Percentiles rank a stretch among this genome's conserved stretches.
Conservation (phyloP, 2,113 vertebrate genomes). For the Ploceus nigricollis region DNA sequence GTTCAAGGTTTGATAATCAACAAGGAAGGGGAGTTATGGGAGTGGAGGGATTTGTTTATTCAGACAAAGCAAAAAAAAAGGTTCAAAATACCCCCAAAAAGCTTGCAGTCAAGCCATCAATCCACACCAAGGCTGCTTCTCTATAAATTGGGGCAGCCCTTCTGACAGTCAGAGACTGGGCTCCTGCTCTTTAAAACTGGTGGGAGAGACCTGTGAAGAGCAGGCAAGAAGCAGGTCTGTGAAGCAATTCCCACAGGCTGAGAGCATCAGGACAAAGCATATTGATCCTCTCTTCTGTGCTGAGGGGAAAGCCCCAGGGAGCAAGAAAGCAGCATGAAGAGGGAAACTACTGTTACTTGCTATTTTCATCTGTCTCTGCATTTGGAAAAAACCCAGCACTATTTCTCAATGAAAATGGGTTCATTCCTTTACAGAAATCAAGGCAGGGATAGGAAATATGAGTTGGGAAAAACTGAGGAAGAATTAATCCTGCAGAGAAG, state of each 20-base stretch:
- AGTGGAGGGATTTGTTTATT: neutral
- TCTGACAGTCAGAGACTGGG: neutral
- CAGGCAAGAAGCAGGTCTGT: neutral
- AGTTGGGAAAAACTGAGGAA: neutral
- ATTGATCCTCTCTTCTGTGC: neutral
- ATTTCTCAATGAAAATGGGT: neutral
- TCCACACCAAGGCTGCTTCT: neutral
- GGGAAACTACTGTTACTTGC: neutral
- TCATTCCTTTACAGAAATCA: neutral
- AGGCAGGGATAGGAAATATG: neutral
- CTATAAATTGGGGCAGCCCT: neutral
- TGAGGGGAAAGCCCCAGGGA: neutral
- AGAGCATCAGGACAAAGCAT: neutral
- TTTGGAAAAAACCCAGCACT: accelerated
- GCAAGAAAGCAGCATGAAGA: neutral
- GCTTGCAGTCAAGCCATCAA: neutral
- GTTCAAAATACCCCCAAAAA: neutral
- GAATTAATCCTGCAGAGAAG: neutral
- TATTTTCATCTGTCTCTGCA: neutral
- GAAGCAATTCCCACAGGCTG: neutral
- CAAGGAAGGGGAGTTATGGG: neutral
- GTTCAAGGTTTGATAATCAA: neutral
- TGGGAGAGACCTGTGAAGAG: neutral
- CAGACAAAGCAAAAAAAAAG: neutral
- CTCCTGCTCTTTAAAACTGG: neutral